Evolutionary conservation across 2,888 invertebrate genomes (phyloP), one percentile per base, ranked within the genome.

Genomic region (Microplitis deprimator): DNA sequence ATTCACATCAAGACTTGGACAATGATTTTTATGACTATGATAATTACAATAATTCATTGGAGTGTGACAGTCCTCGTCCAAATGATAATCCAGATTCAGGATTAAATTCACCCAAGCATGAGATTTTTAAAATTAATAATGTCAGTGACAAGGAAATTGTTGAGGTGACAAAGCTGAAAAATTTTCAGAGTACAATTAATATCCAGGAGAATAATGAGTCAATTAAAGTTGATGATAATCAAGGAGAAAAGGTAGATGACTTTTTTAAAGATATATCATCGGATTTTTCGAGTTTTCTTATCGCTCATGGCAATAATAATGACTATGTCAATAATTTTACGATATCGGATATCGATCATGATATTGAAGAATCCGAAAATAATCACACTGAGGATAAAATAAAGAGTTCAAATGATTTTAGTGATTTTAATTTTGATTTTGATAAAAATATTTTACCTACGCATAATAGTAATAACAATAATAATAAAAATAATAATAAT

Each of bases 1-100:
- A 87, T 7, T 62, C 77, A 1, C 81, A 81, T 17, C 85, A 81
- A 64, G 84, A 85, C 76, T 38, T 87, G 40, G 85, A 86, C 5
- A 81, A 86, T 60, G 86, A 87, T 82, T 86, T 89, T 73, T 87
- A 88, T 69, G 82, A 86, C 71, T 89, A 87, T 61, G 84, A 87
- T 10, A 81, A 87, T 59, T 85, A 85, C 17, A 83, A 87, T 20
- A 82, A 83, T 77, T 71, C 85, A 5, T 61, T 84, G 6, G 79
- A 81, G 59, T 75, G 80, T 40, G 83, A 82, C 50, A 81, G 76
- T 79, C 78, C 81, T 10, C 6, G 38, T 38, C 20, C 17, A 50
- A 50, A 38, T 70, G 29, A 70, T 5, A 68, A 20, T 50, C 60
- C 16, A 59, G 69, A 76, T 20, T 41, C 75, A 20, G 39, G 17